Base-by-base conservation (phyloP, 2,113 vertebrate species). In the Meriones unguiculatus region DNA sequence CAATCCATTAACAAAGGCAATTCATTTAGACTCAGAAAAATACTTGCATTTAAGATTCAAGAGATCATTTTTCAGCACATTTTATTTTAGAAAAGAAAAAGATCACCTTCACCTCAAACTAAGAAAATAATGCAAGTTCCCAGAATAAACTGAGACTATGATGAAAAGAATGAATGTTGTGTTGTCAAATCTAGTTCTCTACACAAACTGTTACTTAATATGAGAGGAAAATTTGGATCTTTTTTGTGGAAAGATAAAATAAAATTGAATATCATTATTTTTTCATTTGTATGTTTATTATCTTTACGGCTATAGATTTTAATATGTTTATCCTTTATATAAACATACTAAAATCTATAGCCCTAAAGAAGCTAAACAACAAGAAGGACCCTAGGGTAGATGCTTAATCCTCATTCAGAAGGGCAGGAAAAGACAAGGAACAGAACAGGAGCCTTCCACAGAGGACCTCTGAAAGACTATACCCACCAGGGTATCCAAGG, bases 131-230 rank as follows among this genome's bases (percentile, higher is more conserved):
- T 22, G 28, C 54, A 86, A 57, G 30, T 10, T 75, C 54, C 84
- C 38, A n/a, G 87, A 94, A 97, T 28, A 91, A 90, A 78, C 15
- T 57, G 1, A 96, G 32, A 95, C 85, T 90, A 35, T 38, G 50
- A 88, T 32, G 10, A 77, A 90, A 75, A 73, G 32, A 15, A 35
- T 59, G 1, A 94, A 76, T 25, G 6, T 18, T 87, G 17, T 38
- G 8, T 17, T 87, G 17, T 2, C 12, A 14, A 35, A 81, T 41
- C 67, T 94, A 24, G 1, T 92, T 11, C 17, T 59, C 94, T 87
- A 80, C 70, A 4, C 84, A 6, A 81, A 72, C 50, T 84, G 46
- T 84, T 2, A 81, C 20, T 77, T 70, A 91, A 87, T 78, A 54
- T 75, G 54, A 25, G 3, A 81, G 10, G 38, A 38, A 1, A 35